Conservation (phyloP, 2,888 invertebrate genomes). For the Drosophila borborema region DNA sequence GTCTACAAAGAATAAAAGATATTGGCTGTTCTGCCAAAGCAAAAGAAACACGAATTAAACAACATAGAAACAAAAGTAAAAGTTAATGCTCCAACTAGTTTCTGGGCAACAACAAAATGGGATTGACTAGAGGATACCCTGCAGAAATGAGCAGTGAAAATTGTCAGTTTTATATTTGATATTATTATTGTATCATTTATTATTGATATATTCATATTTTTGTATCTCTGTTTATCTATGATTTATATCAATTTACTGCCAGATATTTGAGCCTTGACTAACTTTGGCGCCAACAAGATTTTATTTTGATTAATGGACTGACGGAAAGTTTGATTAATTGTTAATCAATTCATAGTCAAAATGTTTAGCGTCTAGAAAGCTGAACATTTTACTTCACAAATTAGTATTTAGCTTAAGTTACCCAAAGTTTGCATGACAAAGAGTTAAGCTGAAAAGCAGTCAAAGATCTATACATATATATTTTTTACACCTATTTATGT, state of each 20-base stretch:
- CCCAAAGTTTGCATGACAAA: not conserved
- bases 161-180: no score
- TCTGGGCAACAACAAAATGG: not conserved
- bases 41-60: conserved; percentile 18
- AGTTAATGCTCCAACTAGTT: conserved; percentile 36
- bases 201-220: not conserved
- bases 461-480: not conserved
- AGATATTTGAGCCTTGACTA: conserved; percentile 1
- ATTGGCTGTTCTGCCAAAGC: conserved; percentile 33
- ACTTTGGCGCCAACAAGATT: not conserved
- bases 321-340: conserved; percentile 6
- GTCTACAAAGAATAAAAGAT: conserved; percentile 47
- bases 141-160: not conserved
- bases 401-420: not conserved
- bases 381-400: not conserved
- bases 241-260: not conserved
- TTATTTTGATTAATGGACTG: conserved; percentile 2
- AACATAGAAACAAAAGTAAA: conserved; percentile 45
- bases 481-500: no score
- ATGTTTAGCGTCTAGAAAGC: not conserved
- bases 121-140: conserved; percentile 1
- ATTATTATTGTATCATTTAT: no score
- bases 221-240: not conserved
- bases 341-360: not conserved
- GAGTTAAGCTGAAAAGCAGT: not conserved